A percentile compares a stretch with the other conserved stretches of the same genome.
phyloP scores from a whole-genome alignment of 2,113 vertebrate species.

The Amia ocellicauda region DNA sequence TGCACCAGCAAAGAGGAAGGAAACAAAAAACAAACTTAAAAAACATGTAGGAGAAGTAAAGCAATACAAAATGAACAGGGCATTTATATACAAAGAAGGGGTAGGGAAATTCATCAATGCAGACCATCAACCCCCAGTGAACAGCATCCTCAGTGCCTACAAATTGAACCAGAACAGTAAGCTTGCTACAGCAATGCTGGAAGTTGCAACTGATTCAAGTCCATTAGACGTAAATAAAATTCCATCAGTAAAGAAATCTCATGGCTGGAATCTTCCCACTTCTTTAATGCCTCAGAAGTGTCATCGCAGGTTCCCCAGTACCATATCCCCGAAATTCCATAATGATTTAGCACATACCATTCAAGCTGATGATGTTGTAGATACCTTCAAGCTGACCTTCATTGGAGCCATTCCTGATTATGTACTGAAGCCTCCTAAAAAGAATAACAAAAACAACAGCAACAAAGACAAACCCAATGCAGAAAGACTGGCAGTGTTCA shows the following conservation, averaged over 20 bases:
- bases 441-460: too few species aligned
- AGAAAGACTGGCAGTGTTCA: neutral
- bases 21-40: neutral
- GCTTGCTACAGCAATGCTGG: slow-evolving; percentile 18
- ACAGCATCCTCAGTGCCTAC: neutral
- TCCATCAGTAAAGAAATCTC: neutral
- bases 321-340: neutral
- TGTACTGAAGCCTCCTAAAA: neutral
- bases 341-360: neutral
- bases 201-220: neutral
- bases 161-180: slow-evolving; percentile 3
- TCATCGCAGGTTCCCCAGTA: neutral
- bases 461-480: too few species aligned
- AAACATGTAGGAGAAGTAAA: neutral
- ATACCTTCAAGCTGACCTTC: slow-evolving; percentile 14
- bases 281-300: neutral
- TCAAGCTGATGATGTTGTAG: neutral
- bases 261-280: slow-evolving; percentile 4
- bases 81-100: neutral
- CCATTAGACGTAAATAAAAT: neutral
- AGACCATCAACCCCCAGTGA: slow-evolving; percentile 21
- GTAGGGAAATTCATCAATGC: slow-evolving; percentile 4
- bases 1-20: neutral
- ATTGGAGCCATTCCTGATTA: slow-evolving; percentile 2
- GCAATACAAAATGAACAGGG: neutral